Base-by-base conservation (phyloP, 2,113 vertebrate species). In the Takifugu flavidus region DNA sequence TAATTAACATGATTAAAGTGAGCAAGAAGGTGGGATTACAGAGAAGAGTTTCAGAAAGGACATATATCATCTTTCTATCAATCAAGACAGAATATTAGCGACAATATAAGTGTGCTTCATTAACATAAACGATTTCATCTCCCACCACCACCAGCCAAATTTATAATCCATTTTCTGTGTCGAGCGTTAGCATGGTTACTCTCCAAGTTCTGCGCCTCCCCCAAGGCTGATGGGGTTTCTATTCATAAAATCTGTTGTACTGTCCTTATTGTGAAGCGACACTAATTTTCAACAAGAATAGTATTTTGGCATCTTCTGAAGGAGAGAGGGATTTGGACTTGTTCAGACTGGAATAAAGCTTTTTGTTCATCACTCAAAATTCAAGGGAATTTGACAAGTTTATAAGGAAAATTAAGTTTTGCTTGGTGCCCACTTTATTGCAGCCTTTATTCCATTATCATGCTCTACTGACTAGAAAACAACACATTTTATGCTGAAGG, bases 171-270 rank as follows among this genome's bases (percentile, higher is more conserved):
- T 64, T 60, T 65, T 59, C 67, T 78, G 59, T 64, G 25, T 29
- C 7, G 55, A 69, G 65, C 65, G 80, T 74, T 81, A 74, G 77
- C 73, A 62, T 52, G 66, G 27, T 72, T 62, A 55, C 74, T 53
- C 49, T 65, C 69, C 62, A 70, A 78, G 56, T 67, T 67, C 49
- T 53, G 20, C 26, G 55, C 75, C 70, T 82, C 65, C 72, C 70
- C 31, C 57, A 4, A 62, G 59, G 56, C 78, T 67, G 75, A 79
- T 78, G 72, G 49, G 67, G 47, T 66, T 78, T 69, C 77, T 82
- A 80, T 80, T 82, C 77, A 78, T 78, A 72, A 70, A 27, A 49
- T 71, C 72, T 61, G 66, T 75, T 72, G 70, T 53, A 68, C 74
- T 77, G 63, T 72, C 70, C 70, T 71, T 66, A 77, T 80, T 80